Conservation (phyloP, 1,140 invertebrate genomes). For the Drosophila sp. region DNA sequence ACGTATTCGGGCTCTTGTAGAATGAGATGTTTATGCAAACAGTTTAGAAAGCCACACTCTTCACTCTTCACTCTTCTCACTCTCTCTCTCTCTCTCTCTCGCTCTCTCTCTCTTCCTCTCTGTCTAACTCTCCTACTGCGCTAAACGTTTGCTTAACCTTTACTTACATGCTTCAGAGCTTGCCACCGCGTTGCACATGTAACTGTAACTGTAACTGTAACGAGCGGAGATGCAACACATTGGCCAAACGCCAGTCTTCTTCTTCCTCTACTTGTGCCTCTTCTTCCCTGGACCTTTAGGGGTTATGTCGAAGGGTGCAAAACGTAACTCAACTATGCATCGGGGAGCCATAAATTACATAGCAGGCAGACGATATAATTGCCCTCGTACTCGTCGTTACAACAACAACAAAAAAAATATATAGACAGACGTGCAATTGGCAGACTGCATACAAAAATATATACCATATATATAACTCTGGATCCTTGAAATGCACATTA, state of each 20-base stretch:
- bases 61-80: neutral
- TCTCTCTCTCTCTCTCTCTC: neutral
- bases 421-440: conserved; percentile 14
- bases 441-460: neutral
- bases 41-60: no score
- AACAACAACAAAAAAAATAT: no score
- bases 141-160: conserved; percentile 74
- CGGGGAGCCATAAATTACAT: conserved; percentile 49
- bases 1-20: conserved; percentile 48
- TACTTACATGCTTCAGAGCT: conserved; percentile 51
- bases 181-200: conserved; percentile 22
- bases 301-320: conserved; percentile 1
- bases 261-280: neutral
- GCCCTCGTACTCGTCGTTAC: conserved; percentile 22
- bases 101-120: neutral
- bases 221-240: conserved; percentile 37
- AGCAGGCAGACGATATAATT: conserved; percentile 48
- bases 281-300: neutral
- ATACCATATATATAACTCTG: neutral
- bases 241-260: conserved; percentile 23
- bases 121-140: neutral
- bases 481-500: conserved; percentile 30
- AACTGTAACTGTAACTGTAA: conserved; percentile 24
- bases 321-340: conserved; percentile 41
- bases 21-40: conserved; percentile 72